Conservation (phyloP, 2,888 invertebrate genomes). For the Laothoe populi region DNA sequence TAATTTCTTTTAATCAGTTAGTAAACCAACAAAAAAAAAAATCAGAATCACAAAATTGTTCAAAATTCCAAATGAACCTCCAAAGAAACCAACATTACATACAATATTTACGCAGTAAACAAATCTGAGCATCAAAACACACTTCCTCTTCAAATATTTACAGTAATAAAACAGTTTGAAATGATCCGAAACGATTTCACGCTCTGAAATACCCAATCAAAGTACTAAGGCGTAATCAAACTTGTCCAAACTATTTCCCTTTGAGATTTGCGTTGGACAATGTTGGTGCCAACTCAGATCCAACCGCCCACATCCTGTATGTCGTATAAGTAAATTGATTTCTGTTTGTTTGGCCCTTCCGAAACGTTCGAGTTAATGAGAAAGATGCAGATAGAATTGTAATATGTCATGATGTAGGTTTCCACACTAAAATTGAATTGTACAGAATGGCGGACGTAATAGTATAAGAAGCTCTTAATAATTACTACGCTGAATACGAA, state of each 20-base stretch:
- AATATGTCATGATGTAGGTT: neutral
- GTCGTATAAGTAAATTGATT: conserved; percentile 12
- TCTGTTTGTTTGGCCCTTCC: neutral
- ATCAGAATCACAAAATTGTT: neutral
- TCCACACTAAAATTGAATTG: too few relatives aligned
- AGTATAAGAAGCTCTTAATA: too few relatives aligned
- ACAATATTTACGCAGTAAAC: neutral
- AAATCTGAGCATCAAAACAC: neutral
- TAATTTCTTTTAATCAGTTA: too few relatives aligned
- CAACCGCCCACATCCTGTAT: neutral
- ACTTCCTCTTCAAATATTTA: neutral
- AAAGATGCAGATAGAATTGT: neutral
- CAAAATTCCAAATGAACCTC: too few relatives aligned
- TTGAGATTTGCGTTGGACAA: conserved; percentile 8
- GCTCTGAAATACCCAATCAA: conserved; percentile 15
- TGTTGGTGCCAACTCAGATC: conserved; percentile 6
- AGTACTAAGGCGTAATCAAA: conserved; percentile 21
- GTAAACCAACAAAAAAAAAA: neutral
- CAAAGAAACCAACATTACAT: neutral
- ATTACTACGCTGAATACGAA: too few relatives aligned
- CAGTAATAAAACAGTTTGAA: conserved; percentile 6
- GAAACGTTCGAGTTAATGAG: neutral
- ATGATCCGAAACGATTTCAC: conserved; percentile 7
- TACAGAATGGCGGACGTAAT: too few relatives aligned
- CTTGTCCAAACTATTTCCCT: conserved; percentile 22